A percentile compares a stretch with the other conserved stretches of the same genome.
phyloP scores from a whole-genome alignment of 2,888 invertebrate species.

The Heliconius charithonia region DNA sequence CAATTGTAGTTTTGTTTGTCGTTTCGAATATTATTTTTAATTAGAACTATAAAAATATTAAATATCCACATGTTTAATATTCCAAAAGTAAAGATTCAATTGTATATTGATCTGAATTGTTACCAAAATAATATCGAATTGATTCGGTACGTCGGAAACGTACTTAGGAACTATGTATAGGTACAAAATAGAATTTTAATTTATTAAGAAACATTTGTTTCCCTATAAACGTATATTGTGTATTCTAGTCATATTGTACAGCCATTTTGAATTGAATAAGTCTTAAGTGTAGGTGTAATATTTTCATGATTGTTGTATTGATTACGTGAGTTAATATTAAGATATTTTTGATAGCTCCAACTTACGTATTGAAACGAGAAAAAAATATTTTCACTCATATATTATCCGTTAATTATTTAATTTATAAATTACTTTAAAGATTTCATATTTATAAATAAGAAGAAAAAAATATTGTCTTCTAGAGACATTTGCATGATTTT shows the following conservation, averaged over 20 bases:
- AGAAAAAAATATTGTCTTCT: not conserved
- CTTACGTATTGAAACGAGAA: not conserved
- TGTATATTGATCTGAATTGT: not conserved
- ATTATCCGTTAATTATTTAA: too few relatives aligned
- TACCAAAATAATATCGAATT: constrained; percentile 5
- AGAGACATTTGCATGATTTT: not conserved
- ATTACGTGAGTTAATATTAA: constrained; percentile 41
- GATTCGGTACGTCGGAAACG: constrained; percentile 27
- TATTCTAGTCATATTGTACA: constrained; percentile 81
- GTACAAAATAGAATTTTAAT: constrained; percentile 74
- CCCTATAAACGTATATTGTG: constrained; percentile 66
- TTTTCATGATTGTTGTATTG: constrained; percentile 73
- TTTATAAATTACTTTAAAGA: not conserved
- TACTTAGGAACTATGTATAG: constrained; percentile 61
- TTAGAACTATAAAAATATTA: not conserved
- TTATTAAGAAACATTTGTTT: constrained; percentile 61
- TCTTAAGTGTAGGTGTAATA: constrained; percentile 56
- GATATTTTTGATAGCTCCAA: constrained; percentile 43
- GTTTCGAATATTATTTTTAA: not conserved
- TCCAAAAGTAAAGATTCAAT: not conserved
- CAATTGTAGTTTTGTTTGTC: not conserved
- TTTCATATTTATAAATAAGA: not conserved
- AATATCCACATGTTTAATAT: not conserved
- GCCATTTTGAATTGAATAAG: constrained; percentile 67
- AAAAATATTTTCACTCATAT: not conserved